Base-by-base conservation (phyloP, 2,113 vertebrate species). In the Catharus minimus region DNA sequence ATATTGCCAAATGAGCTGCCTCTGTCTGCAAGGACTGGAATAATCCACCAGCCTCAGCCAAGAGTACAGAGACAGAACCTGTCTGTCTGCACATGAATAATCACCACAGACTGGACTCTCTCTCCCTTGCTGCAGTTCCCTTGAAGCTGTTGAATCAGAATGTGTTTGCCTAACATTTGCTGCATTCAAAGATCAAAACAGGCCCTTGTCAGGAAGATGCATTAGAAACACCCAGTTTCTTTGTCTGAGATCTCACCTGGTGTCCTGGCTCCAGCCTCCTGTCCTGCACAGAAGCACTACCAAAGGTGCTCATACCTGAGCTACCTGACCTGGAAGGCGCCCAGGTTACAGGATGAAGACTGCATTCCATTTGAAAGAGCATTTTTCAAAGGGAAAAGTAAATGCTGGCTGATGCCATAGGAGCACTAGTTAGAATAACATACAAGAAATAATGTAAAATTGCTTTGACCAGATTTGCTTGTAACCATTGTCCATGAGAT, bases 1-100 rank as follows among this genome's bases (percentile, higher is more conserved):
- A 81, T 71, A 33, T 33, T 92, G 89, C 75, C 91, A 92, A 82
- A 66, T 84, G 55, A 71, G n/a, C 60, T 60, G 74, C 30, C 36
- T 81, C 74, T 90, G 87, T 77, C 92, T 91, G 39, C 75, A 56
- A 15, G 36, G 47, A 83, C 86, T 49, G 57, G 68, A 94, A 65
- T 78, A 94, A 89, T 60, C 36, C 78, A 60, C 30, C 41, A 49
- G 21, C 36, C 64, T 61, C 73, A 68, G 87, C 71, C 95, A 94
- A 67, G 50, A 92, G 74, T 36, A 65, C 68, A 62, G 61, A 55
- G 66, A 26, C 61, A 50, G 57, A 62, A 88, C 76, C 64, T 80
- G 32, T 15, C 65, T 60, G 65, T 30, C 73, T 77, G 69, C 23
- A 13, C 65, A 9, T 19, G 30, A 80, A 68, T 36, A 66, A 85